Conservation (phyloP, 2,113 vertebrate genomes). For the Catharus minimus region DNA sequence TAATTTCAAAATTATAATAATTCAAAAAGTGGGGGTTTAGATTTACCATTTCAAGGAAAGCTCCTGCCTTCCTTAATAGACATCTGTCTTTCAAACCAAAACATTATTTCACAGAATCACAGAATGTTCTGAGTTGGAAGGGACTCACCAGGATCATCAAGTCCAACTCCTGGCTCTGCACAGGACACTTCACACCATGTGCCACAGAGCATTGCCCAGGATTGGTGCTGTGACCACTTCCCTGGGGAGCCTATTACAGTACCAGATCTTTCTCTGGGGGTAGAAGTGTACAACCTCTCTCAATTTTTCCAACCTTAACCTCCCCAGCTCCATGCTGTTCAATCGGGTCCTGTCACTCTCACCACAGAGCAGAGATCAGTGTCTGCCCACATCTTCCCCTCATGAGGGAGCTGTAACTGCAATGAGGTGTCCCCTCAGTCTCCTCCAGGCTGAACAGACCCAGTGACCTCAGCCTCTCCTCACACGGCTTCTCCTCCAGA, state of each 20-base stretch:
- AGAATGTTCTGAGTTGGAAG: not conserved
- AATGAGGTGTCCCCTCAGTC: too few relatives aligned
- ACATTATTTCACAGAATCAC: too few relatives aligned
- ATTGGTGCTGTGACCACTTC: not conserved
- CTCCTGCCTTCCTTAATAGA: too few relatives aligned
- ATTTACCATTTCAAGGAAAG: too few relatives aligned
- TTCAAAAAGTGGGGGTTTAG: too few relatives aligned
- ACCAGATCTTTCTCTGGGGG: rapidly evolving
- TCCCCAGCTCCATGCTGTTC: not conserved
- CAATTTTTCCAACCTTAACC: not conserved
- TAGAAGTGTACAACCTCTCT: not conserved
- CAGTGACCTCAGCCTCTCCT: not conserved
- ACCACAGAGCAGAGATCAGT: not conserved
- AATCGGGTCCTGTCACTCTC: rapidly evolving
- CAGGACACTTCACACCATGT: not conserved
- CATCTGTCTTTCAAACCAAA: too few relatives aligned
- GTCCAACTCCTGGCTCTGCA: not conserved
- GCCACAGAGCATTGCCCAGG: not conserved
- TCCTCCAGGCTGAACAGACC: not conserved
- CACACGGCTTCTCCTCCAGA: rapidly evolving
- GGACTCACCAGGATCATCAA: rapidly evolving
- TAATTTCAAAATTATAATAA: too few relatives aligned
- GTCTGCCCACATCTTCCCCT: rapidly evolving
- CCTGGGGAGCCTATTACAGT: not conserved
- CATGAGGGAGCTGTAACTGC: rapidly evolving